Evolutionary conservation across 1,140 invertebrate species (phyloP).

Genomic region (Magallana angulata): DNA sequence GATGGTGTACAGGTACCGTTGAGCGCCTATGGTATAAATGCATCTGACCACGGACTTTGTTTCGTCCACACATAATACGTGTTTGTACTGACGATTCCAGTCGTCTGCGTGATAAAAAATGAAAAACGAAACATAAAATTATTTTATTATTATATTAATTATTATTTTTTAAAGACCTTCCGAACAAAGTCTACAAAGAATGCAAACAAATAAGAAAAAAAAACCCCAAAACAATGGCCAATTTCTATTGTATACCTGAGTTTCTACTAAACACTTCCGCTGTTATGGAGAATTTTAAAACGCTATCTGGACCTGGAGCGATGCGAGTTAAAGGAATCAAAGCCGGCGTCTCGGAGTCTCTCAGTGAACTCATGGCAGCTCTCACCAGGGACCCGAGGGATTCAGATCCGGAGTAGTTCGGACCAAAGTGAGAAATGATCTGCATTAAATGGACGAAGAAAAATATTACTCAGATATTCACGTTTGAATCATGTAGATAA

Average conservation of each 20-base stretch:
- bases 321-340: constrained; percentile 57
- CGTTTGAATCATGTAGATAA: background rate
- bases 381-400: constrained; percentile 56
- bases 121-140: background rate
- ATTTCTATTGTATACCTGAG: background rate
- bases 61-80: background rate
- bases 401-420: constrained; percentile 45
- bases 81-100: background rate
- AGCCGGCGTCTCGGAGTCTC: constrained; percentile 43
- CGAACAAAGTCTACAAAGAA: background rate
- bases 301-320: constrained; percentile 56
- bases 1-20: background rate
- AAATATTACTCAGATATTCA: background rate
- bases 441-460: background rate
- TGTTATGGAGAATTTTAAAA: constrained; percentile 51
- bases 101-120: background rate
- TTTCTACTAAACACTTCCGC: background rate
- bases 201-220: background rate
- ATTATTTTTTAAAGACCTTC: too few relatives aligned
- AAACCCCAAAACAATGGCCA: too few relatives aligned
- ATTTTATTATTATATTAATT: too few relatives aligned
- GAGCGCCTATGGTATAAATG: background rate
- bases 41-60: background rate
- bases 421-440: constrained; percentile 51
- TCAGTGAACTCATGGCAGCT: constrained; percentile 55